phyloP scores from a whole-genome alignment of 2,797 vertebrate species.

The Rhyacichthys aspro region DNA sequence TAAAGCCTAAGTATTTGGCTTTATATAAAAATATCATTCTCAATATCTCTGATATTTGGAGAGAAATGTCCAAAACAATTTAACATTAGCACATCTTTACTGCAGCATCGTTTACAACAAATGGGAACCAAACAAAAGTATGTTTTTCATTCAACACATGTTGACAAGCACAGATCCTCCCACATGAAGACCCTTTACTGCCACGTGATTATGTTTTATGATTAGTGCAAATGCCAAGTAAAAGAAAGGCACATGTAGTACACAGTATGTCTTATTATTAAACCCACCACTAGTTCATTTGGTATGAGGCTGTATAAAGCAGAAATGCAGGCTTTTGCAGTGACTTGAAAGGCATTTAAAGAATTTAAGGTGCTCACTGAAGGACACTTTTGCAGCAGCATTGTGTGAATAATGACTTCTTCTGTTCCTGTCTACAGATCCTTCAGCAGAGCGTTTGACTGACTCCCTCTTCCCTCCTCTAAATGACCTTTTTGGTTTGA shows the following conservation, averaged over 20 bases:
- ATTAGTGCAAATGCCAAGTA: conserved; percentile 74
- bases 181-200: conserved; percentile 41
- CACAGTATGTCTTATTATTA: conserved; percentile 34
- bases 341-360: conserved; percentile 49
- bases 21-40: conserved; percentile 65
- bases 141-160: no score
- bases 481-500: conserved; percentile 79
- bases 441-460: conserved; percentile 58
- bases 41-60: no score
- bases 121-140: conserved; percentile 20
- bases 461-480: conserved; percentile 50
- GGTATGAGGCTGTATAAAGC: conserved; percentile 43
- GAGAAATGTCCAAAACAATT: no score
- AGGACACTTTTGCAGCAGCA: conserved; percentile 68
- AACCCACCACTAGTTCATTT: conserved; percentile 38
- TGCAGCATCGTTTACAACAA: conserved; percentile 56
- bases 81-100: conserved; percentile 54
- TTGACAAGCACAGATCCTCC: conserved; percentile 34
- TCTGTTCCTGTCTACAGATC: conserved; percentile 38
- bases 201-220: conserved; percentile 36
- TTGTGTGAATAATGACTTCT: conserved; percentile 42
- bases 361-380: conserved; percentile 62
- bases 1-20: conserved; percentile 47
- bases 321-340: conserved; percentile 36
- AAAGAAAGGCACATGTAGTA: conserved; percentile 79